Base-by-base conservation (phyloP, 2,888 invertebrate genomes). In the Hartigia nigra region DNA sequence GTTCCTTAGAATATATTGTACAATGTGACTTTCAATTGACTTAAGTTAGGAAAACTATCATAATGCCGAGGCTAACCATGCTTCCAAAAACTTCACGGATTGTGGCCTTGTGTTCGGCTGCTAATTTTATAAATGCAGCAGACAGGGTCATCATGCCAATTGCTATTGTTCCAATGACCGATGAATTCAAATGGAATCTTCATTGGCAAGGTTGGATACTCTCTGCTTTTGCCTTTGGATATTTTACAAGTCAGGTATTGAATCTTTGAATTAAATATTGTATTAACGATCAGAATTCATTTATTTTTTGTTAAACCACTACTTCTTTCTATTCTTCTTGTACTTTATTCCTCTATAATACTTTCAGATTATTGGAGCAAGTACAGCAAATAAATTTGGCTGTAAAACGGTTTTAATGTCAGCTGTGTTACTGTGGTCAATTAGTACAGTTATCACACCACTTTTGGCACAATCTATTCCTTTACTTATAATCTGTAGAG, bases 101-200 rank as follows among this genome's bases (percentile, higher is more conserved):
- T 80, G 94, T 96, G 75, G 94, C 94, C 76, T 90, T 96, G 83
- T 96, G 95, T 89, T 95, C 95, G 35, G 92, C 94, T 75, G 96
- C 96, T 75, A 96, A 96, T 91, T 95, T 96, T 87, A 95, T 96
- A 86, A 96, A 96, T 90, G 95, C 96, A 76, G 96, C 96, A 4
- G 96, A 96, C 91, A 92, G 96, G 80, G 95, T 96, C 11, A 95
- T 96, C 77, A 96, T 96, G 96, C 96, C 96, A 1, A 95, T 96
- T 79, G 95, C 96, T 34, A 95, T 96, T 80, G 94, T 96, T 69
- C 95, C 94, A 4, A 95, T 96, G 95, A 94, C 95, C 1, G 94
- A 95, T 88, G 93, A 95, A 87, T 95, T 94, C 88, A 93, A 94
- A 77, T 96, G 95, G 95, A 94, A 93, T 80, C 90, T 96, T 72